Conservation (phyloP, 2,113 vertebrate genomes). For the Condylura cristata region DNA sequence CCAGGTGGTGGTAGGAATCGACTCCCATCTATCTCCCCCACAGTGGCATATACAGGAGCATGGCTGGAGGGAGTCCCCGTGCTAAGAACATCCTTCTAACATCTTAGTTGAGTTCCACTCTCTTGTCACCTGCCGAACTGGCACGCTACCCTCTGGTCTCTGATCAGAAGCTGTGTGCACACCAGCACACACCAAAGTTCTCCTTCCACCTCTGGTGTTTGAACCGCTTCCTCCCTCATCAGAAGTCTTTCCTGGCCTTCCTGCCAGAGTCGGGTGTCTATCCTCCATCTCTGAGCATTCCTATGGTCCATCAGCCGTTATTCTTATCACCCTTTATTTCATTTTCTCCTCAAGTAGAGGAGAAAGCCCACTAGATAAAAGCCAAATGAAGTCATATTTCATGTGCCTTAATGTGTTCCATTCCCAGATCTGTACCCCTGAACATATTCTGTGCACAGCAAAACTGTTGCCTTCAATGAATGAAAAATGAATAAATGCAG, state of each 20-base stretch:
- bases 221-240: neutral
- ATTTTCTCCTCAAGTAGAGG: neutral
- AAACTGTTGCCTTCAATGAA: neutral
- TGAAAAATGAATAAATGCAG: neutral
- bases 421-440: neutral
- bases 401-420: neutral
- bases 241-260: neutral
- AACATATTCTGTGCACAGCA: neutral
- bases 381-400: neutral
- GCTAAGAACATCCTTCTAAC: neutral
- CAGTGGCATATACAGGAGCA: neutral
- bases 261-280: fast-evolving
- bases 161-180: neutral
- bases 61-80: neutral
- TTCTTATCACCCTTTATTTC: neutral
- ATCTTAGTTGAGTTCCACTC: no score
- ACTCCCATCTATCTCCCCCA: neutral
- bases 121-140: no score
- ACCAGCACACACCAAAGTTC: fast-evolving
- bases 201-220: neutral
- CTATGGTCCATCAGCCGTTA: neutral
- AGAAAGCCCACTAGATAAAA: neutral
- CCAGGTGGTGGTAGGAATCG: neutral
- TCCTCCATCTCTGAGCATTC: neutral
- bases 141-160: no score